phyloP scores from a whole-genome alignment of 2,113 vertebrate genomes.

The Telmatochromis bifrenatus region DNA sequence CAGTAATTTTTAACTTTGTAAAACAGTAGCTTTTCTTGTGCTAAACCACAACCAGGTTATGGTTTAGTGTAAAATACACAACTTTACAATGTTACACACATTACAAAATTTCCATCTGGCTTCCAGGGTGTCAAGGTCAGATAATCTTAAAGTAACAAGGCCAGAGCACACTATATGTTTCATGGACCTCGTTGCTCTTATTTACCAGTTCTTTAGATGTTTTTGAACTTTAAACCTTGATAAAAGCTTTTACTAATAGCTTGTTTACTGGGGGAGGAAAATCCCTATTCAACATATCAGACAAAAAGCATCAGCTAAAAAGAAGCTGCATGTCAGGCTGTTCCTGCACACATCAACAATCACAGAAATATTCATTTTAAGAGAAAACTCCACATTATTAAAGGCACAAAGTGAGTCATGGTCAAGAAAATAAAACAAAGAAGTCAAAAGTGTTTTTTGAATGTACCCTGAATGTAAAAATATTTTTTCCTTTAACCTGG shows the following conservation, averaged over 20 bases:
- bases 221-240: neutral
- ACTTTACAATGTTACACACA: neutral
- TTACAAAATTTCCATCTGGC: neutral
- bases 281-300: neutral
- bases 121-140: neutral
- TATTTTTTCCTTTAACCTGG: neutral
- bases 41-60: neutral
- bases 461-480: neutral
- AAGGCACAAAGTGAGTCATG: neutral
- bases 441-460: neutral
- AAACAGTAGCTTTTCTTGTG: neutral
- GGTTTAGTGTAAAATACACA: neutral
- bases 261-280: neutral
- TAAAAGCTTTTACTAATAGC: neutral
- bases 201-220: neutral
- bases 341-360: neutral
- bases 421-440: neutral
- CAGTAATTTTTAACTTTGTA: neutral
- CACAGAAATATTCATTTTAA: neutral
- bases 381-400: neutral
- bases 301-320: neutral
- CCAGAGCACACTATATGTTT: neutral
- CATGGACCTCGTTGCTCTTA: neutral
- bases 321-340: neutral
- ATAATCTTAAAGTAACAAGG: neutral